A percentile compares a stretch with the other conserved stretches of the same genome.
These are phyloP conservation scores for Pheosia tremula DNA, from an alignment of 2,888 invertebrate species.

Conservation along the genomic window DNA sequence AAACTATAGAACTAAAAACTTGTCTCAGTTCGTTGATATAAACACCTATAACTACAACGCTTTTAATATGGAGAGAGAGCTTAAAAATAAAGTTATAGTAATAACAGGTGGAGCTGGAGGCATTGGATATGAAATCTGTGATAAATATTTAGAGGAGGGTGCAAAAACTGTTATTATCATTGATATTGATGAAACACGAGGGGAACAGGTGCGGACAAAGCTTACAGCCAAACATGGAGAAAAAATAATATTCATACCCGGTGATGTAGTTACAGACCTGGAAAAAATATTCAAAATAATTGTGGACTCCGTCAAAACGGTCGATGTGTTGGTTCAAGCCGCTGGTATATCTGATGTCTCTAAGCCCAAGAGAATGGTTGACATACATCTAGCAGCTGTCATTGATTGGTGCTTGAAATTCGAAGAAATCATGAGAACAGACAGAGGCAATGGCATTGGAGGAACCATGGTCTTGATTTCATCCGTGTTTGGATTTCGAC, in stretches of 20 bases:
- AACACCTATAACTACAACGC: too few species aligned
- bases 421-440: constrained; percentile 76
- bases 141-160: constrained; percentile 68
- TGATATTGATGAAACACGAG: constrained; percentile 41
- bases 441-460: constrained; percentile 73
- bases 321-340: constrained; percentile 70
- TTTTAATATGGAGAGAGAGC: constrained; percentile 29
- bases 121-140: constrained; percentile 73
- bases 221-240: constrained; percentile 70
- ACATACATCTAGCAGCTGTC: constrained; percentile 48
- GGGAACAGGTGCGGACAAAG: constrained; percentile 57
- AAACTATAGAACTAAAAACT: too few species aligned
- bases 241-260: constrained; percentile 69
- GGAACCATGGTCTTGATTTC: constrained; percentile 87
- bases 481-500: constrained; percentile 83
- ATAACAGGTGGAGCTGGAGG: constrained; percentile 83
- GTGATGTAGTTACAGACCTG: constrained; percentile 75
- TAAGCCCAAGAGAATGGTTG: constrained; percentile 24
- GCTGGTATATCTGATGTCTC: constrained; percentile 56
- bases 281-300: constrained; percentile 56
- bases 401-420: constrained; percentile 67
- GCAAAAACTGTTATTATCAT: constrained; percentile 43
- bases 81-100: constrained; percentile 43
- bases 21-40: too few species aligned
- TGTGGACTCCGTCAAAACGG: constrained; percentile 45